Conservation (phyloP, 2,797 vertebrate species). For the Leptatherina wallacei region DNA sequence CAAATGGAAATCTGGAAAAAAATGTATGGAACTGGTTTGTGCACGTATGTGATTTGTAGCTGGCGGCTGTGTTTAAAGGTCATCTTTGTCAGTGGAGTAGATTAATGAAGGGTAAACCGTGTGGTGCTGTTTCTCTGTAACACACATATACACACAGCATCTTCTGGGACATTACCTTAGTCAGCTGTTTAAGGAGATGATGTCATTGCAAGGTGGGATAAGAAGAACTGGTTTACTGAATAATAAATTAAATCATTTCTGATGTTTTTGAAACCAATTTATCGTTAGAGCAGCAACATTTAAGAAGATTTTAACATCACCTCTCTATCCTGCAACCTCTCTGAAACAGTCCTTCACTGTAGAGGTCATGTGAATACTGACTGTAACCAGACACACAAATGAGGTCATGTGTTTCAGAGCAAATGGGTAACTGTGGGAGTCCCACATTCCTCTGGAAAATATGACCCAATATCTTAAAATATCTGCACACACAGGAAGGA, state of each 20-base stretch:
- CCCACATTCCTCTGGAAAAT: constrained; percentile 73
- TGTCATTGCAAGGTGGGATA: constrained; percentile 27
- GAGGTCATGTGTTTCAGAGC: constrained; percentile 66
- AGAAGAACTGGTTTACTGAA: not conserved
- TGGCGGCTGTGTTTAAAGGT: constrained; percentile 66
- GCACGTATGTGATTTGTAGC: constrained; percentile 47
- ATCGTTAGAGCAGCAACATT: not conserved
- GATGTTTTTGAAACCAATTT: not conserved
- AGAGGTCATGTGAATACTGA: constrained; percentile 15
- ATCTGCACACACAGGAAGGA: constrained; percentile 60
- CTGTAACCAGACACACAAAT: constrained; percentile 46
- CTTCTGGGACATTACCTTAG: constrained; percentile 51
- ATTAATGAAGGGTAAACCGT: constrained; percentile 74
- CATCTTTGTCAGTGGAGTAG: constrained; percentile 64
- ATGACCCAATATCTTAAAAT: constrained; percentile 76
- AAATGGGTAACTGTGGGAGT: constrained; percentile 65
- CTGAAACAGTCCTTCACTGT: not conserved
- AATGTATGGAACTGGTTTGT: constrained; percentile 29
- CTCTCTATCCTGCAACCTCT: not conserved
- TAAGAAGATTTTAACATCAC: not conserved
- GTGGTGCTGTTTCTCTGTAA: constrained; percentile 34
- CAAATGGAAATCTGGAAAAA: constrained; percentile 22
- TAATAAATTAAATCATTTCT: constrained; percentile 7
- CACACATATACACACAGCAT: constrained; percentile 26
- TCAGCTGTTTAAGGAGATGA: constrained; percentile 45